A percentile compares a stretch with the other conserved stretches of the same genome.
These are phyloP conservation scores for Dinomys branickii DNA, from an alignment of 2,113 vertebrate species.

Conservation along the genomic window DNA sequence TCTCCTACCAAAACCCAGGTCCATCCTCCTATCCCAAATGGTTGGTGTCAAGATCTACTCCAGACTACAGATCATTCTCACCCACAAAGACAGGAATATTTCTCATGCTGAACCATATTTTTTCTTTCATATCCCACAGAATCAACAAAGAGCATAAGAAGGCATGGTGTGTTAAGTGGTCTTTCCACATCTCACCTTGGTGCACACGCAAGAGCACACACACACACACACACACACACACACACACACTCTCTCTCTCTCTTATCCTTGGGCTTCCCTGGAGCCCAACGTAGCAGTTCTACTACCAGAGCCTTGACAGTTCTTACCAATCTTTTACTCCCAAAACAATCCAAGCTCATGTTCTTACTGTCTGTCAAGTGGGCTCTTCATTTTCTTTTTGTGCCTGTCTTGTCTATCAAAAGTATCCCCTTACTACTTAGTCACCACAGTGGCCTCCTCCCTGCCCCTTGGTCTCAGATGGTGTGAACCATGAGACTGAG, in stretches of 20 bases:
- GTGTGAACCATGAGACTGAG: no score
- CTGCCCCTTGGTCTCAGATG: not conserved
- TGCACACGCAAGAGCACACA: not conserved
- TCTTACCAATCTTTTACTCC: not conserved
- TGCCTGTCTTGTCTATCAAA: not conserved
- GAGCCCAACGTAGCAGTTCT: not conserved
- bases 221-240: not conserved
- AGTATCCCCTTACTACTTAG: not conserved
- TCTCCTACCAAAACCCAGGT: not conserved
- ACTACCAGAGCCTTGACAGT: not conserved
- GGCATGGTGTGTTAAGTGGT: not conserved
- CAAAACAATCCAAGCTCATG: not conserved
- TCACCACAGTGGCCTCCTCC: fast-evolving
- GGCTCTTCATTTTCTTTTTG: not conserved
- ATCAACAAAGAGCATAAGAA: not conserved
- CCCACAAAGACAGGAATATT: not conserved
- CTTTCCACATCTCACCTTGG: not conserved
- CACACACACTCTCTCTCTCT: no score
- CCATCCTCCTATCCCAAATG: not conserved
- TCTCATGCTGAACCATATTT: not conserved
- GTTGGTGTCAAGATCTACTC: not conserved
- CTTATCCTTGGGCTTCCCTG: not conserved
- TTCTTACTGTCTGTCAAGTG: not conserved
- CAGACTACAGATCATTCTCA: not conserved
- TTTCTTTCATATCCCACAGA: not conserved